phyloP scores from a whole-genome alignment of 2,888 invertebrate genomes.

The Unio pictorum region DNA sequence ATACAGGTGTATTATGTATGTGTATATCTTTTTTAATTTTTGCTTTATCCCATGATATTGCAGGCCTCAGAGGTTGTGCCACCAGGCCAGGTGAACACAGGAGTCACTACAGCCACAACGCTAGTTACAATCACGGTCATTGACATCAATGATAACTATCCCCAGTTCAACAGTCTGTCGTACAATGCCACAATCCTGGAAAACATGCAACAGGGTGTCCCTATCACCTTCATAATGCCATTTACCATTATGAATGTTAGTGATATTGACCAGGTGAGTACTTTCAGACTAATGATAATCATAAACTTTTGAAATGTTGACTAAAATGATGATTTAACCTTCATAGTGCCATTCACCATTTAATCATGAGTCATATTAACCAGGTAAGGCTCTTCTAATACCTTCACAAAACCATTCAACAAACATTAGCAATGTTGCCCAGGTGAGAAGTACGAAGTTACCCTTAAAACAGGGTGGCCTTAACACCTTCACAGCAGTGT shows the following conservation, averaged over 20 bases:
- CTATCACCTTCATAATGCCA: conserved; percentile 46
- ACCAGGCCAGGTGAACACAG: conserved; percentile 41
- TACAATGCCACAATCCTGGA: conserved; percentile 56
- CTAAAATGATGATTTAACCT: conserved; percentile 47
- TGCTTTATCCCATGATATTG: background rate
- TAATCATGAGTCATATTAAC: conserved; percentile 47
- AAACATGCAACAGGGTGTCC: conserved; percentile 60
- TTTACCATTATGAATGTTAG: conserved; percentile 36
- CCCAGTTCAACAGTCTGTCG: conserved; percentile 69
- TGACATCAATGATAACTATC: conserved; percentile 77
- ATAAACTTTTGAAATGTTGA: conserved; percentile 72
- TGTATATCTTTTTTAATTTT: no score
- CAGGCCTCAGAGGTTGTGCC: conserved; percentile 68
- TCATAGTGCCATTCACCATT: conserved; percentile 39
- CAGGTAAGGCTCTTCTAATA: conserved; percentile 52
- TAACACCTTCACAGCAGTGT: conserved; percentile 35
- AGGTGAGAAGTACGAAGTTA: conserved; percentile 57
- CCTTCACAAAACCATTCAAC: conserved; percentile 69
- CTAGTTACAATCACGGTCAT: conserved; percentile 70
- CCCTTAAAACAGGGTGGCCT: conserved; percentile 45
- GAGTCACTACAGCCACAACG: conserved; percentile 67
- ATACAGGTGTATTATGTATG: no score
- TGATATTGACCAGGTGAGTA: conserved; percentile 54
- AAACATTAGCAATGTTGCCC: conserved; percentile 72
- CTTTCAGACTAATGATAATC: conserved; percentile 63